These are phyloP conservation scores for Maniola jurtina DNA, from an alignment of 1,140 invertebrate genomes.

Conservation along the genomic window DNA sequence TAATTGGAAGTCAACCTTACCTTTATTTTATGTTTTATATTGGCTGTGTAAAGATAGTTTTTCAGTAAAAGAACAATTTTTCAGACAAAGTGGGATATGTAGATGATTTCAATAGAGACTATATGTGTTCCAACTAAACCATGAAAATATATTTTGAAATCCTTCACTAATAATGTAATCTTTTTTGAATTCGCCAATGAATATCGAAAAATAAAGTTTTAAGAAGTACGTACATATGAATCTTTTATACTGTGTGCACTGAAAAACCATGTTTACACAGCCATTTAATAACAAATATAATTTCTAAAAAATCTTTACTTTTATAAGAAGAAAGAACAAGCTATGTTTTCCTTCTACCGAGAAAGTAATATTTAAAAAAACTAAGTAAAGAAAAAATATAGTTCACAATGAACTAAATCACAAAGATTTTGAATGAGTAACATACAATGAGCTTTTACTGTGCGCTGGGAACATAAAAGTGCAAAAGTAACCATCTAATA, in stretches of 20 bases:
- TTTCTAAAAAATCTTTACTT: too few relatives aligned
- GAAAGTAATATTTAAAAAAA: not conserved
- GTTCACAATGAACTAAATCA: not conserved
- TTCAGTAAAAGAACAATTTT: too few relatives aligned
- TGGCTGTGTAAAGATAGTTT: not conserved
- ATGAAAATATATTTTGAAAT: too few relatives aligned
- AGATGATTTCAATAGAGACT: too few relatives aligned
- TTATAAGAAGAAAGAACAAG: not conserved
- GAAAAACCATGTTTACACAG: not conserved
- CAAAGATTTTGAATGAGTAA: not conserved
- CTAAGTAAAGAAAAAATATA: not conserved
- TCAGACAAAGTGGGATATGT: not conserved
- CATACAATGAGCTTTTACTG: slow-evolving; percentile 3
- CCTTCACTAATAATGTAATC: too few relatives aligned
- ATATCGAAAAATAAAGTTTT: too few relatives aligned
- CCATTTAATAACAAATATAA: not conserved
- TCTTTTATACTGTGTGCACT: too few relatives aligned
- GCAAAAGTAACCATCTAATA: not conserved
- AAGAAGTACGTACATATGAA: too few relatives aligned
- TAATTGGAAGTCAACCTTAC: slow-evolving; percentile 3
- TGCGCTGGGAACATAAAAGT: not conserved
- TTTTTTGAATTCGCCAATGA: too few relatives aligned
- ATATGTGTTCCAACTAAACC: too few relatives aligned
- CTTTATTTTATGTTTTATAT: not conserved
- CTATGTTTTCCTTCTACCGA: not conserved